Percentiles rank a stretch among this genome's conserved stretches.
Evolutionary conservation across 1,140 invertebrate genomes (phyloP).

Genomic region (Ceratina australensis): DNA sequence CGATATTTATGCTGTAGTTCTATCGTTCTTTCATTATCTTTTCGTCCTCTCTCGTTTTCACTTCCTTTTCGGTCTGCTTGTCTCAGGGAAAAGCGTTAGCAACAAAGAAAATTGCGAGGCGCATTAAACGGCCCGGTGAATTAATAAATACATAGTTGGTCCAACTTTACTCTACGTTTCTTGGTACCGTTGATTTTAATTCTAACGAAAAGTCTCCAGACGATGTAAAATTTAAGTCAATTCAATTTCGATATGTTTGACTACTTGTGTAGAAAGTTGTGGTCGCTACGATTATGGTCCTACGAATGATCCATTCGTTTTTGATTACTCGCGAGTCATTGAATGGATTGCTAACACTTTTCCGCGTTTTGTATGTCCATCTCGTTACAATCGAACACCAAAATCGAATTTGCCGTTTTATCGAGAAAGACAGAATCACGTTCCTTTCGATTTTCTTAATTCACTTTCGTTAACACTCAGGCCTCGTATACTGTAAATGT

Average conservation of each 20-base stretch:
- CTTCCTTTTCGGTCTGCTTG: neutral
- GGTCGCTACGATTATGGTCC: conserved; percentile 21
- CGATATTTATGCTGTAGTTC: conserved; percentile 1
- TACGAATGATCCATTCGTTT: neutral
- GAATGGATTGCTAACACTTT: neutral
- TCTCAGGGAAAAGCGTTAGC: neutral
- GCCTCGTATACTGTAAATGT: conserved; percentile 32
- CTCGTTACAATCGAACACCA: neutral
- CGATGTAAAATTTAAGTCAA: neutral
- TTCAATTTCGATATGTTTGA: conserved; percentile 33
- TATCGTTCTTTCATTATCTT: neutral
- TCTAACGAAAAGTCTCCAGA: neutral
- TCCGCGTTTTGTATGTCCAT: neutral
- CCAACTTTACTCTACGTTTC: neutral
- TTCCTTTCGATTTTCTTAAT: neutral
- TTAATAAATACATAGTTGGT: conserved; percentile 27
- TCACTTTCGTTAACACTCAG: neutral
- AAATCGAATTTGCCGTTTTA: conserved; percentile 43
- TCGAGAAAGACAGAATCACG: conserved; percentile 44
- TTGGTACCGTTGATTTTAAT: neutral
- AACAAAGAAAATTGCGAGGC: neutral
- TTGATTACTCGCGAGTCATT: no score
- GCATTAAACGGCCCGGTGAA: neutral
- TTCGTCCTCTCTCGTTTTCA: neutral
- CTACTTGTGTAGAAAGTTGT: conserved; percentile 8